A percentile compares a stretch with the other conserved stretches of the same genome.
Evolutionary conservation across 2,888 invertebrate genomes (phyloP).

Genomic region (Scelioninae gen. 2): DNA sequence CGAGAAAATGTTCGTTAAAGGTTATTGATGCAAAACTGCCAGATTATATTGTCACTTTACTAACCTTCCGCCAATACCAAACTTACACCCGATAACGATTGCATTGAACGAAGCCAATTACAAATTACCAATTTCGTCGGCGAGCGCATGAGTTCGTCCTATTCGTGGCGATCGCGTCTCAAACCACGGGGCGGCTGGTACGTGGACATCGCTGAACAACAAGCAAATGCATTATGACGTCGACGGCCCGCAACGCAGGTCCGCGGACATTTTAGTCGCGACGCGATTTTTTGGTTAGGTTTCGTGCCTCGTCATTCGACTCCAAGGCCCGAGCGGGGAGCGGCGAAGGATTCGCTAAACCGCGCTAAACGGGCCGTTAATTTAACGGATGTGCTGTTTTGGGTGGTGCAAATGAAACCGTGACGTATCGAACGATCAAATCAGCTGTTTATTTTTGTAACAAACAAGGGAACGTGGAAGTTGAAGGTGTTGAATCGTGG

Average conservation of each 20-base stretch:
- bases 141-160: conserved; percentile 22
- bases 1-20: too few species aligned
- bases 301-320: neutral
- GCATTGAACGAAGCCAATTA: neutral
- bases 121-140: conserved; percentile 30
- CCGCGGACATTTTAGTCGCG: conserved; percentile 33
- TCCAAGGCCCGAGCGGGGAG: too few species aligned
- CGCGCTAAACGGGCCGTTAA: neutral
- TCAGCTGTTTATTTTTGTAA: conserved; percentile 55
- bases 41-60: too few species aligned
- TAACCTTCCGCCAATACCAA: conserved; percentile 6
- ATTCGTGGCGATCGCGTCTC: conserved; percentile 8
- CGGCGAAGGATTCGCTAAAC: too few species aligned
- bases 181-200: conserved; percentile 60
- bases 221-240: conserved; percentile 44
- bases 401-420: conserved; percentile 4
- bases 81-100: too few species aligned
- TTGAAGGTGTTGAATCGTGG: conserved; percentile 46
- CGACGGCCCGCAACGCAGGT: conserved; percentile 28
- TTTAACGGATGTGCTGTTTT: conserved; percentile 12
- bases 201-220: conserved; percentile 67
- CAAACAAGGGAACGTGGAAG: neutral
- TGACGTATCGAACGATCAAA: conserved; percentile 21
- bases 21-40: too few species aligned
- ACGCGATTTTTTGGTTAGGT: conserved; percentile 41